phyloP scores from a whole-genome alignment of 2,113 vertebrate genomes.

The Fulica atra region DNA sequence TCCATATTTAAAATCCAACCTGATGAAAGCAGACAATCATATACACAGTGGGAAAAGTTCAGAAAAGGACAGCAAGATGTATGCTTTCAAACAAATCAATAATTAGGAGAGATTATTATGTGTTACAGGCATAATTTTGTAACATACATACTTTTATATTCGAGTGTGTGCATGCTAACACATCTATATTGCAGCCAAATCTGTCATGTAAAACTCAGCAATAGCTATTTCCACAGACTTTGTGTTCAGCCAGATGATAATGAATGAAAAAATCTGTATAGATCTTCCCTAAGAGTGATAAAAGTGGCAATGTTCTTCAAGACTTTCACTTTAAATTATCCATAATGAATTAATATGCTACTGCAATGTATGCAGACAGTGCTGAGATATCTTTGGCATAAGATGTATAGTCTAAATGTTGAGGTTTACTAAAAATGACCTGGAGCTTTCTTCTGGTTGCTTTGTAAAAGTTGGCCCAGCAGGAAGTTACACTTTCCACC shows the following conservation, averaged over 20 bases:
- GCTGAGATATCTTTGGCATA: neutral
- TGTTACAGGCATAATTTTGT: neutral
- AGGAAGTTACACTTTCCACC: neutral
- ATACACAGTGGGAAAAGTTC: neutral
- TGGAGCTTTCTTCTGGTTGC: neutral
- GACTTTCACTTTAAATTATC: neutral
- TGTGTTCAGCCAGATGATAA: neutral
- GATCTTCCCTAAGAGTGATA: neutral
- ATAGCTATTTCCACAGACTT: neutral
- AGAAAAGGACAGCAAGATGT: neutral
- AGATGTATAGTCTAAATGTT: neutral
- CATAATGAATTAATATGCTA: neutral
- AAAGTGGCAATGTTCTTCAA: neutral
- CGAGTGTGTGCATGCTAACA: fast-evolving
- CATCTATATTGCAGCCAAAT: neutral
- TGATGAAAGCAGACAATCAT: conserved; percentile 34
- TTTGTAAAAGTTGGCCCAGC: neutral
- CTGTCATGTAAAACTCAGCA: neutral
- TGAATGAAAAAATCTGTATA: neutral
- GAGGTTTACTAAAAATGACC: neutral
- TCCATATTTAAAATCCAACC: conserved; percentile 8
- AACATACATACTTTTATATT: neutral
- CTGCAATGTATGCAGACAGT: neutral
- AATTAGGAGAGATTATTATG: neutral
- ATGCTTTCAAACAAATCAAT: neutral